Evolutionary conservation across 2,113 vertebrate genomes (phyloP), one percentile per base, ranked within the genome.

Genomic region (Heterocephalus glaber): DNA sequence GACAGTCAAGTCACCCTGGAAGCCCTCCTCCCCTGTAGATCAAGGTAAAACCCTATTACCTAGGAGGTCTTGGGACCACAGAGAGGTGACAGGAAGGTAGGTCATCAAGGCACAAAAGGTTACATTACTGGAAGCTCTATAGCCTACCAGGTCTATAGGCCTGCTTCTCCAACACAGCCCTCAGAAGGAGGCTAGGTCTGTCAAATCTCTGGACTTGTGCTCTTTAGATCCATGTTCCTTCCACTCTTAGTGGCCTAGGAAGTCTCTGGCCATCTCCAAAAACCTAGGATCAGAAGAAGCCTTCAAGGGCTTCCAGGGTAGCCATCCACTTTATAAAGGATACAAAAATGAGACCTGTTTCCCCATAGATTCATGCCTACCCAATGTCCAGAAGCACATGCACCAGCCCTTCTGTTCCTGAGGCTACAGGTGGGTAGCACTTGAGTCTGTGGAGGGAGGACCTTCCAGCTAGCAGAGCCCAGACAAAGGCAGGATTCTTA

Each of bases 401-500:
- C 7, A 52, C 41, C 54, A 95, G 61, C 33, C 38, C 13, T 54
- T 63, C 17, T 52, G 70, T n/a, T 79, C 82, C 60, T 60, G 52
- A 56, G 74, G 35, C 52, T 85, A 30, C 52, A 95, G 41, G 20
- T 26, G 28, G 24, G 41, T 68, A 52, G 56, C 17, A 19, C 22
- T 33, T 49, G 41, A 44, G 63, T 63, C 61, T 87, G 83, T 5
- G 84, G 28, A 77, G 30, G 33, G 68, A 33, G 35, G 74, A 35
- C 68, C 35, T 47, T 74, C 77, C 44, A 72, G 61, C 20, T 22
- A n/a, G 83, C 12, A 77, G 22, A 94, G 41, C 19, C 38, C 83
- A 84, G 24, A 85, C 49, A 89, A 68, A 91, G 44, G 72, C 47
- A 72, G 26, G 66, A 35, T 90, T 95, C 81, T 54, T 83, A 76